phyloP scores from a whole-genome alignment of 53 echinoderm and acorn worm species.

The Stichopus horrens region DNA sequence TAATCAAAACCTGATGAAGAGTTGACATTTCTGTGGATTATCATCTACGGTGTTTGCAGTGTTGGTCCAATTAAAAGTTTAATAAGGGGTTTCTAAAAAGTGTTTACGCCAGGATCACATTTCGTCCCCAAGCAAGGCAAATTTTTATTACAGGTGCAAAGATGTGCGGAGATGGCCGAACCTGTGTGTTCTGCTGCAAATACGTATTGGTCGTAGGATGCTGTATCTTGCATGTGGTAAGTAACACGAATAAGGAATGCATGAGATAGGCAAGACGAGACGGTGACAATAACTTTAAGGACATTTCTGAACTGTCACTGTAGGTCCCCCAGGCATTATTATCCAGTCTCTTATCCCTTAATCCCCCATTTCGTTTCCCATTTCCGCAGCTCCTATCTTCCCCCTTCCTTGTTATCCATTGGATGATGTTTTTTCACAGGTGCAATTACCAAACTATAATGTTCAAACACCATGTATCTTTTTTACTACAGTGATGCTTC shows the following conservation, averaged over 20 bases:
- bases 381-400: no score
- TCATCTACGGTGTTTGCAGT: not conserved
- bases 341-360: no score
- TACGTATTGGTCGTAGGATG: constrained; percentile 45
- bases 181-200: constrained; percentile 44
- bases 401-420: no score
- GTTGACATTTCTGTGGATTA: not conserved
- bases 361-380: no score
- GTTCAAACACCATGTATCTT: no score
- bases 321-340: no score
- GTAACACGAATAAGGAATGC: not conserved
- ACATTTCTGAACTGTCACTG: no score
- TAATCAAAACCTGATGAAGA: not conserved
- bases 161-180: constrained; percentile 38
- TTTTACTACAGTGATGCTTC: no score
- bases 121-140: not conserved
- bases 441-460: no score
- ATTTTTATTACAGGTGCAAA: constrained; percentile 1
- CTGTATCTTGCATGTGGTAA: constrained; percentile 49
- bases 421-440: no score
- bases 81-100: not conserved
- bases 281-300: no score
- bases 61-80: not conserved
- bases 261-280: no score
- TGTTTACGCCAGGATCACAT: not conserved